Evolutionary conservation across 2,797 vertebrate species (phyloP).

Genomic region (Austrolebias charrua): DNA sequence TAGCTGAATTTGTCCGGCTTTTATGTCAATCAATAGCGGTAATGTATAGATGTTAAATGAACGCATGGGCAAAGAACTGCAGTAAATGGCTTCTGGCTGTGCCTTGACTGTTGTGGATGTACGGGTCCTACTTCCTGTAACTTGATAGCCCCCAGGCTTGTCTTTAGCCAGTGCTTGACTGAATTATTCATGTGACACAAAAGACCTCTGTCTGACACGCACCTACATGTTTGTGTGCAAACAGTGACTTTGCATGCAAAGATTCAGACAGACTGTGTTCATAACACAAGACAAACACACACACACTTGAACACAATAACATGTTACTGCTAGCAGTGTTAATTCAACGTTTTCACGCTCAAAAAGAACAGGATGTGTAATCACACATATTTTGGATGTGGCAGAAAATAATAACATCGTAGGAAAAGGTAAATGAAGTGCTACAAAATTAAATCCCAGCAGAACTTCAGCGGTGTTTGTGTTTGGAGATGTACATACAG

Average conservation of each 20-base stretch:
- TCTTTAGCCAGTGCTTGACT: conserved; percentile 41
- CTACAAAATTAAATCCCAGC: conserved; percentile 1
- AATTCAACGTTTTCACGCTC: conserved; percentile 2
- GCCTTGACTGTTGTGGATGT: conserved; percentile 24
- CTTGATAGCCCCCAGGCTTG: conserved; percentile 37
- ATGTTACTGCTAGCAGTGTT: conserved; percentile 9
- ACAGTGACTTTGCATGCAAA: conserved; percentile 53
- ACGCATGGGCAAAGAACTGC: conserved; percentile 40
- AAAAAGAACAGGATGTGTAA: conserved; percentile 13
- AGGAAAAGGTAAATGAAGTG: conserved; percentile 9
- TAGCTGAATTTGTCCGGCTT: conserved; percentile 65
- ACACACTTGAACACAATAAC: conserved; percentile 2
- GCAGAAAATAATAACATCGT: conserved; percentile 6
- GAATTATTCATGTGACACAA: conserved; percentile 71
- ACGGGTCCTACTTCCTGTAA: conserved; percentile 65
- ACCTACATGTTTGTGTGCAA: conserved; percentile 68
- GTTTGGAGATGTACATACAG: background rate
- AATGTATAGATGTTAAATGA: conserved; percentile 65
- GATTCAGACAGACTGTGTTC: conserved; percentile 26
- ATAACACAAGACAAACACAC: conserved; percentile 8
- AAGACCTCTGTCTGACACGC: conserved; percentile 55
- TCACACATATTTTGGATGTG: conserved; percentile 18
- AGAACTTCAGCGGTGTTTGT: background rate
- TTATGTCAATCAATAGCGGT: conserved; percentile 71
- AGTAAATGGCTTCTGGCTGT: conserved; percentile 50